These are phyloP conservation scores for Dyspetes luteomarginatus DNA, from an alignment of 2,888 invertebrate species.

Conservation along the genomic window DNA sequence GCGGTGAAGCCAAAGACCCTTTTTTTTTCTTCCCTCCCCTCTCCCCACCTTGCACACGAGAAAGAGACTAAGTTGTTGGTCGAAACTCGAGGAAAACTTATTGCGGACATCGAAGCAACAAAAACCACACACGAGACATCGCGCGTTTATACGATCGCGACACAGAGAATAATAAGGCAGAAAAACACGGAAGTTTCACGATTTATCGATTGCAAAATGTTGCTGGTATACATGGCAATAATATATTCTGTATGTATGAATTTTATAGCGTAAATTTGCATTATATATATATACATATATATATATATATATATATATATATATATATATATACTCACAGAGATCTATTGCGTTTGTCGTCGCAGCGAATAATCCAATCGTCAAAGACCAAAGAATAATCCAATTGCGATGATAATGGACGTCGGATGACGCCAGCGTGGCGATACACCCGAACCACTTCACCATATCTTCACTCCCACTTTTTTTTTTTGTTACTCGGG, in stretches of 20 bases:
- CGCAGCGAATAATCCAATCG: constrained; percentile 66
- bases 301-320: too few species aligned
- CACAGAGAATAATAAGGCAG: constrained; percentile 61
- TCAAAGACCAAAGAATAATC: constrained; percentile 71
- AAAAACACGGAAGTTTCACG: constrained; percentile 51
- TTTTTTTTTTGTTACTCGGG: constrained; percentile 66
- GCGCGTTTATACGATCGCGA: constrained; percentile 50
- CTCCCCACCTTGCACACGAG: not conserved
- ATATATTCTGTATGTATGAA: too few species aligned
- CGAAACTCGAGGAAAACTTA: constrained; percentile 55
- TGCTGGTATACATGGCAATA: too few species aligned
- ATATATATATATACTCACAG: constrained; percentile 80
- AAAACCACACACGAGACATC: constrained; percentile 28
- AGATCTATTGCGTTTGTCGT: constrained; percentile 78
- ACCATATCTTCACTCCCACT: constrained; percentile 75
- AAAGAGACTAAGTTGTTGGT: constrained; percentile 31
- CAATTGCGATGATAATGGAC: constrained; percentile 72
- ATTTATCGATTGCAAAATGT: constrained; percentile 54
- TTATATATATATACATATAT: too few species aligned
- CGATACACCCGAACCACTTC: constrained; percentile 76
- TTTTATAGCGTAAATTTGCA: too few species aligned
- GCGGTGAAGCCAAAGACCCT: constrained; percentile 47
- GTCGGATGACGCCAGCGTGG: constrained; percentile 77
- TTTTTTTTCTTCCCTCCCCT: constrained; percentile 21
- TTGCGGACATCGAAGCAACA: constrained; percentile 42